Conservation (phyloP, 2,888 invertebrate genomes). For the Entomobrya multifasciata region DNA sequence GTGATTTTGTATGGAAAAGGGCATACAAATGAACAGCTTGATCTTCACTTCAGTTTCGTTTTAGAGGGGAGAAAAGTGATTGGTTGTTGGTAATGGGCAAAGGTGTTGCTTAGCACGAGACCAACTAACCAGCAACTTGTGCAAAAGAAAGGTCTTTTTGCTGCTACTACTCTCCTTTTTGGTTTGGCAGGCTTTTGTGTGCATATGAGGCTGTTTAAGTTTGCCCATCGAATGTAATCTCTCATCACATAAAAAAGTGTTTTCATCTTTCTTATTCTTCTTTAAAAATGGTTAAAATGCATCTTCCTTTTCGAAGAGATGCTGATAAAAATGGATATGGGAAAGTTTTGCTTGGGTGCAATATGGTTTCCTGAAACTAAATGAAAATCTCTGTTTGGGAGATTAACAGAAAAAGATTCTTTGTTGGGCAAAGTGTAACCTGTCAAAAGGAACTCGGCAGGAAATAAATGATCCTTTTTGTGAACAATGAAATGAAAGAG, state of each 20-base stretch:
- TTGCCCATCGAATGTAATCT: no score
- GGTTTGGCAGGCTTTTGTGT: no score
- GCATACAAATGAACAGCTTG: background rate
- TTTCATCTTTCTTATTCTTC: background rate
- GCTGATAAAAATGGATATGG: no score
- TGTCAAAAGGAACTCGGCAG: conserved; percentile 28
- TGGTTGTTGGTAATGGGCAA: background rate
- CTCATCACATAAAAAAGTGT: background rate
- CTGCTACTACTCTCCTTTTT: no score
- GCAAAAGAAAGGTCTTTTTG: no score
- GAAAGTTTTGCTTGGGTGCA: background rate
- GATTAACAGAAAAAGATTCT: background rate
- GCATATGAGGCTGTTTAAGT: no score
- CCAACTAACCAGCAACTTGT: background rate
- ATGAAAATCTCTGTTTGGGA: no score
- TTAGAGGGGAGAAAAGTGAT: background rate
- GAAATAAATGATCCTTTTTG: conserved; percentile 40
- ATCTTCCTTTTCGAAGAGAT: no score
- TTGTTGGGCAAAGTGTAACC: background rate
- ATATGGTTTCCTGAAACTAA: no score
- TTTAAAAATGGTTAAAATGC: background rate
- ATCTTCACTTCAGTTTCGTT: background rate
- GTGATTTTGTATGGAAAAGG: background rate
- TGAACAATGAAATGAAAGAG: background rate
- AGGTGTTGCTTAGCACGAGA: background rate